phyloP scores from a whole-genome alignment of 2,113 vertebrate species.

The Urocitellus parryii region DNA sequence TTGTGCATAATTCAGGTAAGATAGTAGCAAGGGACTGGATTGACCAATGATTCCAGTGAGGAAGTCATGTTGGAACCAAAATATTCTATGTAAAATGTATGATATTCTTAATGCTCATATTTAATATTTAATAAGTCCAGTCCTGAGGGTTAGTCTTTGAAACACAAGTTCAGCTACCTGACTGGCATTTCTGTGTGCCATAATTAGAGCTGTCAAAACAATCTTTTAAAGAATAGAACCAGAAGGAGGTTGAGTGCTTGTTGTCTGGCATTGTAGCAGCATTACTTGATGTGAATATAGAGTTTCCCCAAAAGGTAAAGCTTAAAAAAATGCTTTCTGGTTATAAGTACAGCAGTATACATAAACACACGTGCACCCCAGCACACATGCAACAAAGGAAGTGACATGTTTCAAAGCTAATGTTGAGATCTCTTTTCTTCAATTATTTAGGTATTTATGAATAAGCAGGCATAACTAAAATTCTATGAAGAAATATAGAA shows the following conservation, averaged over 20 bases:
- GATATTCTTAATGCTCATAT: slow-evolving; percentile 84
- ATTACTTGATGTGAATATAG: slow-evolving; percentile 53
- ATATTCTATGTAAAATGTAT: slow-evolving; percentile 88
- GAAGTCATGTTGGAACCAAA: slow-evolving; percentile 83
- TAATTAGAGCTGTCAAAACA: slow-evolving; percentile 80
- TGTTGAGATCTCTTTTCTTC: slow-evolving; percentile 53
- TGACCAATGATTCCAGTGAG: slow-evolving; percentile 79
- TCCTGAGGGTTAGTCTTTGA: slow-evolving; percentile 75
- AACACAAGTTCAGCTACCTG: slow-evolving; percentile 67
- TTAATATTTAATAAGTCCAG: slow-evolving; percentile 87
- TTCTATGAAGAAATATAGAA: slow-evolving; percentile 32
- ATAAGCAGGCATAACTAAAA: slow-evolving; percentile 27
- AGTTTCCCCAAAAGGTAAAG: slow-evolving; percentile 50
- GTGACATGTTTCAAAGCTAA: background rate
- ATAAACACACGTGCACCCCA: background rate
- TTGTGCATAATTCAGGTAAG: slow-evolving; percentile 84
- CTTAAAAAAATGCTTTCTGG: slow-evolving; percentile 7
- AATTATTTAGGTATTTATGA: slow-evolving; percentile 63
- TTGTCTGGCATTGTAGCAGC: background rate
- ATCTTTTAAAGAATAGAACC: slow-evolving; percentile 73
- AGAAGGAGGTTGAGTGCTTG: slow-evolving; percentile 32
- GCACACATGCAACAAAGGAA: background rate
- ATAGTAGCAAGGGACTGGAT: slow-evolving; percentile 72
- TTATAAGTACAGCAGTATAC: background rate
- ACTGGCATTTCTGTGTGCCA: slow-evolving; percentile 63